A percentile compares a stretch with the other conserved stretches of the same genome.
Conservation (phyloP, 2,797 vertebrate genomes). For the Cephalopachus bancanus region DNA sequence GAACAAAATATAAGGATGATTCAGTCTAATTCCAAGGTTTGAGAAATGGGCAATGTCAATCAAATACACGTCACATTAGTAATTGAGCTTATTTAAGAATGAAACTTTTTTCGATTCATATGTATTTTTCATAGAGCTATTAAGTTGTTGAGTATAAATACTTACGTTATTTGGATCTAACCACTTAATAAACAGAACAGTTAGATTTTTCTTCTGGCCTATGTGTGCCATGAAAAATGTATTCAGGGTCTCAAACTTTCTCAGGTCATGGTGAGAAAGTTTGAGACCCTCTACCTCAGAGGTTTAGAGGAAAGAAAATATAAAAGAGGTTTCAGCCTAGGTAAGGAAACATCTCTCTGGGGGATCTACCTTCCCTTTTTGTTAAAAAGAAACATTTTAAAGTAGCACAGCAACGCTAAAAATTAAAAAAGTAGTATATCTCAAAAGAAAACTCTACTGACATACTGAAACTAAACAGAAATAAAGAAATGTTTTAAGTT, state of each 20-base stretch:
- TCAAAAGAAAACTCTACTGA: background rate
- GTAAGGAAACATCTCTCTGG: background rate
- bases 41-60: background rate
- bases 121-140: background rate
- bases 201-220: background rate
- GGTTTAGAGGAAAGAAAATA: background rate
- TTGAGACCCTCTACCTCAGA: background rate
- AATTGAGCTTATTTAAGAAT: background rate
- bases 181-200: background rate
- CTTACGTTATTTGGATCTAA: background rate
- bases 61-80: background rate
- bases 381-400: background rate
- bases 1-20: background rate
- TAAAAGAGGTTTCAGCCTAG: background rate
- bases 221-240: background rate
- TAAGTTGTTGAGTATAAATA: background rate
- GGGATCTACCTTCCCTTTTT: background rate
- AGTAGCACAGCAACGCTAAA: background rate
- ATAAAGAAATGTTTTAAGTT: background rate
- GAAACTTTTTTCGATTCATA: background rate
- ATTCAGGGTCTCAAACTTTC: background rate
- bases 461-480: background rate
- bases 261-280: background rate
- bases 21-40: background rate
- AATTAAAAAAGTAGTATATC: background rate